Evolutionary conservation across 2,113 vertebrate genomes (phyloP).

Genomic region (Jacana jacana): DNA sequence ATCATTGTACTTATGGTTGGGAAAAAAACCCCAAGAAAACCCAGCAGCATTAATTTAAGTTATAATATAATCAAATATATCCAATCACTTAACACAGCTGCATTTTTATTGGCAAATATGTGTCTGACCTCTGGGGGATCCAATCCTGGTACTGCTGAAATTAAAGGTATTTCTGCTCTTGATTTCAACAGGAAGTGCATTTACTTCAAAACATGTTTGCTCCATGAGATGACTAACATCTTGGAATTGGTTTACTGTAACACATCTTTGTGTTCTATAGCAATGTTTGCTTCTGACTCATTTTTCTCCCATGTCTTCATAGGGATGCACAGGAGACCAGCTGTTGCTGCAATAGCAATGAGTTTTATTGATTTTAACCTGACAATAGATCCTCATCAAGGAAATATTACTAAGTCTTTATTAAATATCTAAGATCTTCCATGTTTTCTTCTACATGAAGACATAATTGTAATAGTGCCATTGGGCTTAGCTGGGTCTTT

Average conservation of each 20-base stretch:
- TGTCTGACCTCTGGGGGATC: not conserved
- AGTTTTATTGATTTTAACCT: not conserved
- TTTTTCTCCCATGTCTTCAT: not conserved
- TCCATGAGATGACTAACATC: not conserved
- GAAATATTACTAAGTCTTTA: not conserved
- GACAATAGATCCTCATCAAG: not conserved
- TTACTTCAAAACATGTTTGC: not conserved
- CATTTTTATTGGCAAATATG: not conserved
- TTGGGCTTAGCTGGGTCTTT: not conserved
- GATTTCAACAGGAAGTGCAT: not conserved
- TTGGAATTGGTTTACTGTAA: not conserved
- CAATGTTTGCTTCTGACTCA: not conserved
- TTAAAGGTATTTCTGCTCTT: not conserved
- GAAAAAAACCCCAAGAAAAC: not conserved
- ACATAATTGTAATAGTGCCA: not conserved
- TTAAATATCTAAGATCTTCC: not conserved
- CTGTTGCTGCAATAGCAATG: not conserved
- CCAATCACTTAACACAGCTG: not conserved
- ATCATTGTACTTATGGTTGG: not conserved
- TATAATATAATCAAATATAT: not conserved
- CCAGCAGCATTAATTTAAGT: not conserved
- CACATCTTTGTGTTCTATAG: not conserved
- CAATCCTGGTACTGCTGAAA: not conserved
- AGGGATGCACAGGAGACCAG: fast-evolving
- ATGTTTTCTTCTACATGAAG: not conserved